phyloP scores from a whole-genome alignment of 92 coral and sea anemone species.

The Zoanthus sociatus region DNA sequence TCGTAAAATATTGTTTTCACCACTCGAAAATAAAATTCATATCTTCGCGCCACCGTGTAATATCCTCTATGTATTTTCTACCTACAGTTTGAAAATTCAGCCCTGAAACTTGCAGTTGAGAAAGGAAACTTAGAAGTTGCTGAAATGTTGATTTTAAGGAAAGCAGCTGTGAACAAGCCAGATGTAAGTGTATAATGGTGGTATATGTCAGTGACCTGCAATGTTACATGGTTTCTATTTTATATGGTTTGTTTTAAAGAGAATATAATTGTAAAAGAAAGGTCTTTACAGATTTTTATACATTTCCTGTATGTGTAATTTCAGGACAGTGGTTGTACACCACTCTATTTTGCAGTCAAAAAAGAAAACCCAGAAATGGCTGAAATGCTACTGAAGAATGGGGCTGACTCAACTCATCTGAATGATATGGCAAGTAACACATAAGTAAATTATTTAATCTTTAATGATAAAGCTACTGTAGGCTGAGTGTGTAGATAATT shows the following conservation, averaged over 20 bases:
- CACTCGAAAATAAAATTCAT: no score
- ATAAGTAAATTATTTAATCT: no score
- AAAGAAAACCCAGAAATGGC: not conserved
- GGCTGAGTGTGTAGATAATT: no score
- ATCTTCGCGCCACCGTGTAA: no score
- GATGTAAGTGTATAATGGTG: constrained; percentile 15
- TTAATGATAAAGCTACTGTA: not conserved
- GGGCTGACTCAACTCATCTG: constrained; percentile 33
- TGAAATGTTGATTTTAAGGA: not conserved
- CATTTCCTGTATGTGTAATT: not conserved
- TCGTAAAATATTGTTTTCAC: no score
- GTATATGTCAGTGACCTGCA: not conserved
- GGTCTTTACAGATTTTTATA: no score
- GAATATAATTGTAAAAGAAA: not conserved
- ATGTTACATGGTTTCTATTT: not conserved
- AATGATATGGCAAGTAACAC: constrained; percentile 4
- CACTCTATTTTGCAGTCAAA: constrained; percentile 11
- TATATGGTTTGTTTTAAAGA: not conserved
- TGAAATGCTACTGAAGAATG: not conserved
- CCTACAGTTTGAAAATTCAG: constrained; percentile 8
- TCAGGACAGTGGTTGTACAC: constrained; percentile 19
- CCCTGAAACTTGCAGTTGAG: constrained; percentile 38
- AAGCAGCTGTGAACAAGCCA: constrained; percentile 20
- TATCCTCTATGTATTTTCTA: no score
- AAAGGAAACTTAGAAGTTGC: constrained; percentile 21